These are phyloP conservation scores for Nymphalis urticae DNA, from an alignment of 2,888 invertebrate species.

Conservation along the genomic window DNA sequence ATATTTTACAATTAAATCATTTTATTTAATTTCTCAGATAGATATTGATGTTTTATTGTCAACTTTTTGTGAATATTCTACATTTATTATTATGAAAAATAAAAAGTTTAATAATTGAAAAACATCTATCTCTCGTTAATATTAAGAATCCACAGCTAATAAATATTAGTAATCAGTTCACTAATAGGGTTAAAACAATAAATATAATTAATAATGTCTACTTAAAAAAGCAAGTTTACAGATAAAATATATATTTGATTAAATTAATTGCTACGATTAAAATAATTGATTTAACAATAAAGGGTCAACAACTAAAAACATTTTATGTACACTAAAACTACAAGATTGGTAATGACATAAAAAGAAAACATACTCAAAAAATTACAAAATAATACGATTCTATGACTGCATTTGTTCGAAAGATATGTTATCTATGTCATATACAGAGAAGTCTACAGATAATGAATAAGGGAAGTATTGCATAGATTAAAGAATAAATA, in stretches of 20 bases:
- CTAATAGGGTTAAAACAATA: conserved; percentile 60
- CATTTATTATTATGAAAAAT: neutral
- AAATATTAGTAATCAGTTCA: conserved; percentile 62
- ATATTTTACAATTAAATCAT: conserved; percentile 25
- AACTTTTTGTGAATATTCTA: conserved; percentile 8
- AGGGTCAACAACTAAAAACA: conserved; percentile 66
- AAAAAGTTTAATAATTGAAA: conserved; percentile 44
- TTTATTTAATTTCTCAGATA: neutral
- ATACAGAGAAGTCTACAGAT: conserved; percentile 14
- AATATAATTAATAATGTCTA: conserved; percentile 54
- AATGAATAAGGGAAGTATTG: conserved; percentile 17
- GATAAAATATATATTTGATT: conserved; percentile 57
- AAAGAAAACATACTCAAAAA: conserved; percentile 38
- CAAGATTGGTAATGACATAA: conserved; percentile 45
- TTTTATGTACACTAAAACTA: conserved; percentile 72
- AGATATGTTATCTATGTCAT: conserved; percentile 15
- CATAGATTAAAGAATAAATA: conserved; percentile 27
- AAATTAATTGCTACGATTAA: conserved; percentile 54
- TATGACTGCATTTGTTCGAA: conserved; percentile 30
- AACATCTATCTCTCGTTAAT: conserved; percentile 50
- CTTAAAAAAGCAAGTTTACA: conserved; percentile 57
- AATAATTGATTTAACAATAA: conserved; percentile 63
- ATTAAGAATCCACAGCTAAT: conserved; percentile 55
- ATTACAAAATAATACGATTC: conserved; percentile 16
- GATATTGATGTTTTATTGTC: conserved; percentile 17